These are phyloP conservation scores for Pyrrhia umbra DNA, from an alignment of 2,888 invertebrate species.

Conservation along the genomic window DNA sequence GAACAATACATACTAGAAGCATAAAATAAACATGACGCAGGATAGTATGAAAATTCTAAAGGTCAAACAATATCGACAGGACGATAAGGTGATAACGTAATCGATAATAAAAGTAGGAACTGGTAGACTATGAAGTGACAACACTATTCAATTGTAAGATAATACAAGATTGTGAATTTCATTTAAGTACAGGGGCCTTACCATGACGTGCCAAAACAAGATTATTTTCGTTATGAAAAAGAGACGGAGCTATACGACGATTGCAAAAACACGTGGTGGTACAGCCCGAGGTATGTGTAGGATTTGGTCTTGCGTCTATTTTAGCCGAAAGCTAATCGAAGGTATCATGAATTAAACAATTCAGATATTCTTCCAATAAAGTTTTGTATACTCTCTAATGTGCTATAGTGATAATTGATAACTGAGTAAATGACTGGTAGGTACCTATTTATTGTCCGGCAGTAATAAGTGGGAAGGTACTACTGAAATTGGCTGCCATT, in stretches of 20 bases:
- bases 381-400: not conserved
- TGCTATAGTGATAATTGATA: conserved; percentile 15
- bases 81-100: conserved; percentile 41
- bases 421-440: conserved; percentile 10
- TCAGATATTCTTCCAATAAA: too few species aligned
- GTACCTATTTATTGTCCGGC: conserved; percentile 16
- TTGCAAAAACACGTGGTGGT: too few species aligned
- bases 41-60: conserved; percentile 39
- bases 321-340: not conserved
- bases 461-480: conserved; percentile 2
- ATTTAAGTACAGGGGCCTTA: too few species aligned
- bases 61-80: conserved; percentile 47
- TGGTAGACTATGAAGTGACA: conserved; percentile 13
- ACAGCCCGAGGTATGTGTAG: too few species aligned
- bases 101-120: conserved; percentile 47
- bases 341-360: too few species aligned
- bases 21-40: not conserved
- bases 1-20: too few species aligned
- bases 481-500: conserved; percentile 20
- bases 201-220: too few species aligned
- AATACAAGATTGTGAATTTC: too few species aligned
- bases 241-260: too few species aligned
- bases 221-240: too few species aligned
- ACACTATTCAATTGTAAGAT: too few species aligned
- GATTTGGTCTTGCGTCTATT: too few species aligned